phyloP scores from a whole-genome alignment of 2,888 invertebrate genomes.

The Polietes domitor region DNA sequence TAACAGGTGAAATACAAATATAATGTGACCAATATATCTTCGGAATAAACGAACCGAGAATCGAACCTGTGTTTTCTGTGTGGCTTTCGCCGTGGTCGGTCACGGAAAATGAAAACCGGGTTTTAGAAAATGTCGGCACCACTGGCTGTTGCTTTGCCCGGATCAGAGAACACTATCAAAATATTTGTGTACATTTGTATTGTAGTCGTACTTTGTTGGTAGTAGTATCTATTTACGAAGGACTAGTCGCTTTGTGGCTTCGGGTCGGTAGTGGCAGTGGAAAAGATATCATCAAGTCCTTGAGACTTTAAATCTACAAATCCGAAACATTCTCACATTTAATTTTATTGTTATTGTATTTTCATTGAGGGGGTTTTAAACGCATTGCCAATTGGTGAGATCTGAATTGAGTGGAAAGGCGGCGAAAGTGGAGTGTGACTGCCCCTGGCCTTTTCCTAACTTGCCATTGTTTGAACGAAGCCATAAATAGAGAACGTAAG shows the following conservation, averaged over 20 bases:
- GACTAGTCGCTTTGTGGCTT: not conserved
- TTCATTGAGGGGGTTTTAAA: slow-evolving; percentile 54
- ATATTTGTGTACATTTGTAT: not conserved
- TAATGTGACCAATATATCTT: too few species aligned
- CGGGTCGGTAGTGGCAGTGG: slow-evolving; percentile 6
- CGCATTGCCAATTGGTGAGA: slow-evolving; percentile 12
- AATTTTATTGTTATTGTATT: slow-evolving; percentile 66
- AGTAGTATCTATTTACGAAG: not conserved
- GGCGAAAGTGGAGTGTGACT: slow-evolving; percentile 50
- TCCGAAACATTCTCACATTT: slow-evolving; percentile 62
- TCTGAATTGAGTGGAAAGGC: slow-evolving; percentile 40
- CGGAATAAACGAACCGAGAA: too few species aligned
- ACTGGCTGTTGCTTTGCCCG: not conserved
- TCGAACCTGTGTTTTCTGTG: too few species aligned
- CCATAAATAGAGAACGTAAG: slow-evolving; percentile 54
- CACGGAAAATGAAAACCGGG: too few species aligned
- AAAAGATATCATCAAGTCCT: slow-evolving; percentile 61
- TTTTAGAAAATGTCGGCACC: too few species aligned
- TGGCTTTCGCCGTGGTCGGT: too few species aligned
- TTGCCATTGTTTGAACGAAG: slow-evolving; percentile 49
- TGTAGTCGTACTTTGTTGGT: not conserved
- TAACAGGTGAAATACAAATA: too few species aligned
- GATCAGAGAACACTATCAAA: slow-evolving; percentile 2
- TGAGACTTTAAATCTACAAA: slow-evolving; percentile 64
- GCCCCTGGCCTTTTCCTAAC: slow-evolving; percentile 46